Percentiles rank a stretch among this genome's conserved stretches.
phyloP scores from a whole-genome alignment of 2,797 vertebrate species.

The Apodemus agrarius region DNA sequence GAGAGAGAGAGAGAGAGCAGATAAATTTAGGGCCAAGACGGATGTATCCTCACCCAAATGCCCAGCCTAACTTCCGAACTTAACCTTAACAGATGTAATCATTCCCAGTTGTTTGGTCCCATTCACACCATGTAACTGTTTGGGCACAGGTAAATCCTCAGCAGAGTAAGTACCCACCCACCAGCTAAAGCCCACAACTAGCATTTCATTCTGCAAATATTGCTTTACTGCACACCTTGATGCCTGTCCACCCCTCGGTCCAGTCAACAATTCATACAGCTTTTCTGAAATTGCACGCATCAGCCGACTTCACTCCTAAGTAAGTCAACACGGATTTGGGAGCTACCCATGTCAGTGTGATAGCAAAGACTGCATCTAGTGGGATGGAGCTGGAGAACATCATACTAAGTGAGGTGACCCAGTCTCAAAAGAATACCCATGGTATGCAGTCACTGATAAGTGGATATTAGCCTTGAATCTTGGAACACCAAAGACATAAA shows the following conservation, averaged over 20 bases:
- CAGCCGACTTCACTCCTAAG: background rate
- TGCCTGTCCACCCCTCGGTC: background rate
- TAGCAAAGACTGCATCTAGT: background rate
- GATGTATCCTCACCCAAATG: slow-evolving; percentile 35
- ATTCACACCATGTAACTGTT: slow-evolving; percentile 32
- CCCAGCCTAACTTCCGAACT: background rate
- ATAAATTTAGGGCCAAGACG: background rate
- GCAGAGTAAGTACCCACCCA: background rate
- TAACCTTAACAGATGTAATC: background rate
- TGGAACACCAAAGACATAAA: too few species aligned
- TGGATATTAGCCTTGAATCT: too few species aligned
- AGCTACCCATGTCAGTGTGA: background rate
- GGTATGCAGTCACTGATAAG: too few species aligned
- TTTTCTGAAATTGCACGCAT: slow-evolving; percentile 53
- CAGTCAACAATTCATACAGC: background rate
- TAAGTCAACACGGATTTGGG: background rate
- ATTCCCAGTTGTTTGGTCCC: background rate
- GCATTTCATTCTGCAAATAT: background rate
- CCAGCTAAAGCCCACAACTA: background rate
- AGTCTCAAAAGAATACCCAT: too few species aligned
- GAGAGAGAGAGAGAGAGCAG: background rate
- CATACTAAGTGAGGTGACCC: too few species aligned
- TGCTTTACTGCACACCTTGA: background rate
- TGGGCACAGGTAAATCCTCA: slow-evolving; percentile 21
- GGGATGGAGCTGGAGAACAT: too few species aligned